Evolutionary conservation across 2,888 invertebrate genomes (phyloP).

Genomic region (Pseudococcus longispinus): DNA sequence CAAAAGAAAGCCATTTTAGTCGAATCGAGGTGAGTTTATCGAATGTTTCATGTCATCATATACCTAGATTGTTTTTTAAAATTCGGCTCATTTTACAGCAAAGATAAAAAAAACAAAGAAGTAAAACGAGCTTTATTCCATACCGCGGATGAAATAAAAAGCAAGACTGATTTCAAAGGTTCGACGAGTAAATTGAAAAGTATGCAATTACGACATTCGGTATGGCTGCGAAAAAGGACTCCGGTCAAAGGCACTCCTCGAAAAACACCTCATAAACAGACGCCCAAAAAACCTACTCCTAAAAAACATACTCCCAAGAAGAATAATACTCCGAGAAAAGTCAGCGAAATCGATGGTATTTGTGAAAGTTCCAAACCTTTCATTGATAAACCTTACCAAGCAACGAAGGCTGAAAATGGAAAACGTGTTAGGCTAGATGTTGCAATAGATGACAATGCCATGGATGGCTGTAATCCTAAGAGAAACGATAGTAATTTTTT

Average conservation of each 20-base stretch:
- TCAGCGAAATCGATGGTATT: not conserved
- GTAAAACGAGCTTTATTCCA: constrained; percentile 48
- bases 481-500: constrained; percentile 1
- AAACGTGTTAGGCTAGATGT: constrained; percentile 2
- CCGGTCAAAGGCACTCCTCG: constrained; percentile 24
- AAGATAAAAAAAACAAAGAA: constrained; percentile 30
- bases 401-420: not conserved
- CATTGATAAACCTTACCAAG: not conserved
- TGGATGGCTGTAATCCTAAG: not conserved
- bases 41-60: not conserved
- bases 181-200: constrained; percentile 36
- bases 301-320: not conserved
- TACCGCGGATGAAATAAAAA: constrained; percentile 41
- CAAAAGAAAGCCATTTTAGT: constrained; percentile 40
- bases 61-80: not conserved
- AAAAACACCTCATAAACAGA: constrained; percentile 49
- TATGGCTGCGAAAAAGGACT: constrained; percentile 39
- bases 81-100: not conserved
- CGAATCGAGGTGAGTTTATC: constrained; percentile 13
- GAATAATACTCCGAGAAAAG: not conserved
- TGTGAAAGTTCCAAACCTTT: not conserved
- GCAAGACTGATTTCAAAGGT: not conserved
- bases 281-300: constrained; percentile 42
- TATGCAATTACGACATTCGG: constrained; percentile 20
- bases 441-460: not conserved